Evolutionary conservation across 2,113 vertebrate genomes (phyloP).

Genomic region (Pagrus major): DNA sequence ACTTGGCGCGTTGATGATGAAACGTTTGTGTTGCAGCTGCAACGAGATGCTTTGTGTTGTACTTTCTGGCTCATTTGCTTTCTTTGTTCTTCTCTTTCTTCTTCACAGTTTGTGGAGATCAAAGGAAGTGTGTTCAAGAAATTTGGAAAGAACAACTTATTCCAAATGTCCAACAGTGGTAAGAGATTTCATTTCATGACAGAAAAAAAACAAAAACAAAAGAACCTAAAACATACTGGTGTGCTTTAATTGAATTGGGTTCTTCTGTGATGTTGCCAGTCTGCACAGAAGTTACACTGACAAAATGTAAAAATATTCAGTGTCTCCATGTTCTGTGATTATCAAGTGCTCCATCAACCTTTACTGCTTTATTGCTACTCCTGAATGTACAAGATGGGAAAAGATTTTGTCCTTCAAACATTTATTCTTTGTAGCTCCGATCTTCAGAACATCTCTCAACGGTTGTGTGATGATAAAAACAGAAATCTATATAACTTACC

Average conservation of each 20-base stretch:
- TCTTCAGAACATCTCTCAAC: neutral
- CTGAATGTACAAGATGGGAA: neutral
- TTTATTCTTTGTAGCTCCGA: neutral
- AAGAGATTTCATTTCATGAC: conserved; percentile 60
- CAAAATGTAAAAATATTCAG: neutral
- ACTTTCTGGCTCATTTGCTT: conserved; percentile 23
- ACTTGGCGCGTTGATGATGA: conserved; percentile 2
- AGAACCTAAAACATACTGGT: neutral
- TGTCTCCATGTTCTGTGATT: neutral
- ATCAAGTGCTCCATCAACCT: neutral
- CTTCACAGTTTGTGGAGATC: conserved; percentile 97
- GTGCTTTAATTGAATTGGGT: neutral
- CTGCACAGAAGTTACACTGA: neutral
- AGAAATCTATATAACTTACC: neutral
- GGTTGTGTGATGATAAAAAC: neutral
- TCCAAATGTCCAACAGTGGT: conserved; percentile 99
- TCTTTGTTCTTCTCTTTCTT: conserved; percentile 53
- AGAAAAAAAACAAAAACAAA: no score
- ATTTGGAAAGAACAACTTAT: conserved; percentile 99
- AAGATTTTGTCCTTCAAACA: neutral
- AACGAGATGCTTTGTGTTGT: conserved; percentile 5
- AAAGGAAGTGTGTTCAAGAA: conserved; percentile 99
- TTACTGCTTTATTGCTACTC: neutral
- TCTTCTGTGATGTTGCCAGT: neutral
- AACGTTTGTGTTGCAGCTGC: conserved; percentile 21